phyloP scores from a whole-genome alignment of 2,113 vertebrate species.

The Acanthisitta chloris region DNA sequence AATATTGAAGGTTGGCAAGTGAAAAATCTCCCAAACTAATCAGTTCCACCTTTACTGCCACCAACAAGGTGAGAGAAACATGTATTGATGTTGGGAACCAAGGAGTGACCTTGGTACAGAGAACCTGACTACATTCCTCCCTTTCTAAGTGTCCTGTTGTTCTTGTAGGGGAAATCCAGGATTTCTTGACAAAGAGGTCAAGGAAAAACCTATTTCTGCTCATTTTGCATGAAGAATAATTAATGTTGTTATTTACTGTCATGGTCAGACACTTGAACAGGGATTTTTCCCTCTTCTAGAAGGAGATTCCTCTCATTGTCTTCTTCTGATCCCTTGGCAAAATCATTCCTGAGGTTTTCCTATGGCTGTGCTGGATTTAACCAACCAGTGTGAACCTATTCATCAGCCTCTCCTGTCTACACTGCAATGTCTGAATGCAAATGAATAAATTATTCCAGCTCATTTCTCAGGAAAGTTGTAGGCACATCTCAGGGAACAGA shows the following conservation, averaged over 20 bases:
- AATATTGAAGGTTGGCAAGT: not conserved
- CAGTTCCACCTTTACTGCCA: not conserved
- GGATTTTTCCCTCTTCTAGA: fast-evolving
- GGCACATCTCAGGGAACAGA: not conserved
- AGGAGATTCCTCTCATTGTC: not conserved
- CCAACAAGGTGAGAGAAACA: no score
- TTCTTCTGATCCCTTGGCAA: not conserved
- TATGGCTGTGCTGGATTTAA: not conserved
- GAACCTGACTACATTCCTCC: not conserved
- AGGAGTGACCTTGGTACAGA: not conserved
- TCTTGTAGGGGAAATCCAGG: not conserved
- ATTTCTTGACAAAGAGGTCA: not conserved
- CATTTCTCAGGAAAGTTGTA: constrained; percentile 13
- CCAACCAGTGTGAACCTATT: not conserved
- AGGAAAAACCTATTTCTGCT: not conserved
- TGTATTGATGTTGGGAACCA: no score
- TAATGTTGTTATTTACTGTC: not conserved
- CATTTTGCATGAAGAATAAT: not conserved
- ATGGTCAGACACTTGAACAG: not conserved
- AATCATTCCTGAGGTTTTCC: not conserved
- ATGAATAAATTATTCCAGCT: constrained; percentile 33
- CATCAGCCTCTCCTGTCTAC: not conserved
- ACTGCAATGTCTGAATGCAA: not conserved
- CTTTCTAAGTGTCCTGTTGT: not conserved
- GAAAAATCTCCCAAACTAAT: not conserved